These are phyloP conservation scores for Apodemia zela DNA, from an alignment of 2,888 invertebrate species.

Conservation along the genomic window DNA sequence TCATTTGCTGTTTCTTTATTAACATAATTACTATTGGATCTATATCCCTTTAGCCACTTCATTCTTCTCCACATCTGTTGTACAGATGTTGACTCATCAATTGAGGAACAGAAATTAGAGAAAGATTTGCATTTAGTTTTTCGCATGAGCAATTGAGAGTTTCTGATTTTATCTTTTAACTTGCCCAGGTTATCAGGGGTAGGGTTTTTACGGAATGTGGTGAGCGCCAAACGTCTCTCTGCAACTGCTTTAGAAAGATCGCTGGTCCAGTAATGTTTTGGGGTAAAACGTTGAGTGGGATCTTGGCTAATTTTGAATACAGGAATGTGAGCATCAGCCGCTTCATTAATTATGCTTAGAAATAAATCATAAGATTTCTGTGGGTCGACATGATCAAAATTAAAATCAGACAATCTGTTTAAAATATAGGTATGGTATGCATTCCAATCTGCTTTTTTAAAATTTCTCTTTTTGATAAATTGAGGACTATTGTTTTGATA, in stretches of 20 bases:
- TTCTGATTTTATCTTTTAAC: constrained; percentile 9
- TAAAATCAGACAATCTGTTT: neutral
- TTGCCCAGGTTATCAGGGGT: constrained; percentile 9
- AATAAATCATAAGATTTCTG: neutral
- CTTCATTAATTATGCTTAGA: constrained; percentile 13
- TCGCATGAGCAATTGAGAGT: constrained; percentile 10
- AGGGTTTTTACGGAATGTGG: constrained; percentile 16
- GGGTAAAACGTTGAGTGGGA: neutral
- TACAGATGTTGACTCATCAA: constrained; percentile 15
- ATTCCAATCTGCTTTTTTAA: constrained; percentile 6
- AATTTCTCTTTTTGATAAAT: constrained; percentile 1
- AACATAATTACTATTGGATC: neutral
- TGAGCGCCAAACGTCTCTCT: constrained; percentile 17
- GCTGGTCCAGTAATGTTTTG: constrained; percentile 6
- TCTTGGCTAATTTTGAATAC: neutral
- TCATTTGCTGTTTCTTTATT: constrained; percentile 10
- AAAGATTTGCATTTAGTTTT: neutral
- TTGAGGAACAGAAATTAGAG: constrained; percentile 10
- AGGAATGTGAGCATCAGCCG: constrained; percentile 2
- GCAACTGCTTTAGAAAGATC: constrained; percentile 18
- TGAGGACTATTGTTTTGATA: neutral
- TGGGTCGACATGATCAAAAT: neutral
- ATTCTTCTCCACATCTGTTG: constrained; percentile 20
- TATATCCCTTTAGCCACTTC: constrained; percentile 19
- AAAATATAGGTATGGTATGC: neutral